Base-by-base conservation (phyloP, 1,140 invertebrate genomes). In the Drosophila erecta region DNA sequence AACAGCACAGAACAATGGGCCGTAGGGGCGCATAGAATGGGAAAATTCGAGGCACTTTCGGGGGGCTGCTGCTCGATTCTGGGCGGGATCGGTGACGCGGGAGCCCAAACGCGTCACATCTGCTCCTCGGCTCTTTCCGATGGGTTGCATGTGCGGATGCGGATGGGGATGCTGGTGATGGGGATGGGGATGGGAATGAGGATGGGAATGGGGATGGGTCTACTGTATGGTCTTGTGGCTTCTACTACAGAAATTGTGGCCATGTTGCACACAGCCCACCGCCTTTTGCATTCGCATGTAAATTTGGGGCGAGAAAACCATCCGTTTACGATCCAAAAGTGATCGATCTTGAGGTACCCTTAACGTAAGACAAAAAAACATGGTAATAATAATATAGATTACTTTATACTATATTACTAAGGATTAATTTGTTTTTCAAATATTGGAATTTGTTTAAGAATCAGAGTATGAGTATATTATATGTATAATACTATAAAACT, bases 101-200 rank as follows among this genome's bases (percentile, higher is more conserved):
- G 49, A 76, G 67, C 67, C 64, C 79, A 58, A 61, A 76, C 65
- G 64, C 62, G 51, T 56, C 62, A 75, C 72, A 75, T 75, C 72
- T 75, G 72, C 72, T 75, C 73, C 69, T 62, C 62, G 30, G 30
- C 30, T 30, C 56, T 4, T 14, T 14, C 14, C 37, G 11, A 38
- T 38, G 14, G 37, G 0, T 14, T 38, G 14, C 11, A 14, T 38
- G 14, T 38, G 37, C 12, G 53, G 44, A 60, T 41, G 43, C 17
- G 59, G 49, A 33, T 62, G 41, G 15, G 35, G 33, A 53, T 40
- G 22, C 33, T 35, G 24, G 24, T 4, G 49, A 33, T 62, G 41
- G 15, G 35, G 24, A 53, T 40, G 22, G 30, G 37, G 4, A 24
- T 24, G 24, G 24, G 24, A 0, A 24, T 24, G 24, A 4, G 24